Conservation (phyloP, 2,797 vertebrate genomes). For the Gephyroberyx darwinii region DNA sequence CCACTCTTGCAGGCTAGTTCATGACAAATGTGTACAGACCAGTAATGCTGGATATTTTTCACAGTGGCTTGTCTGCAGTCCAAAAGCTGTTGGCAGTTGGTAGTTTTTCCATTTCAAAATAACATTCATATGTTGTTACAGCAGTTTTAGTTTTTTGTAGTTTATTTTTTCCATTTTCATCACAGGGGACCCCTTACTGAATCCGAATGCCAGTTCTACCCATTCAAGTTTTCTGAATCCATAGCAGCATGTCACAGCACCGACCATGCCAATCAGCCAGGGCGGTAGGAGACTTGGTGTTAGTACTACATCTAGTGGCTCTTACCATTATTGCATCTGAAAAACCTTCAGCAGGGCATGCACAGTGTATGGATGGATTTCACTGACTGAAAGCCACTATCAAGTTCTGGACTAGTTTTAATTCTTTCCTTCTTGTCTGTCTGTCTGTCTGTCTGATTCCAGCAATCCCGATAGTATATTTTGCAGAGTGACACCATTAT, state of each 20-base stretch:
- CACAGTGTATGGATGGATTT: too few relatives aligned
- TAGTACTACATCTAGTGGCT: constrained; percentile 58
- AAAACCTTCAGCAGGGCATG: not conserved
- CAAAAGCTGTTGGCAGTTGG: not conserved
- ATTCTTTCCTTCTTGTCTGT: not conserved
- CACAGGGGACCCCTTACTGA: not conserved
- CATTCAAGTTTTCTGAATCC: not conserved
- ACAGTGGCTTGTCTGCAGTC: not conserved
- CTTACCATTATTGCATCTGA: not conserved
- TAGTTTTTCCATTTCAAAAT: not conserved
- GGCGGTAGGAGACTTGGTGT: not conserved
- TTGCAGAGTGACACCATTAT: not conserved
- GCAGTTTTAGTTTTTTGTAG: not conserved
- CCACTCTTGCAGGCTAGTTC: not conserved
- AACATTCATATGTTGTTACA: constrained; percentile 13
- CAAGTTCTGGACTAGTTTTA: too few relatives aligned
- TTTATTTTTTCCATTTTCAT: not conserved
- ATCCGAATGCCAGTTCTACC: not conserved
- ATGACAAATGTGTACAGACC: constrained; percentile 9
- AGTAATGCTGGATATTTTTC: not conserved
- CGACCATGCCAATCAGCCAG: not conserved
- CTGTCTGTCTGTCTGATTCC: not conserved
- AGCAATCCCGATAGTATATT: not conserved
- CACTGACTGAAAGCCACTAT: too few relatives aligned
- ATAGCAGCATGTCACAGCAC: too few relatives aligned